These are phyloP conservation scores for Turnix velox DNA, from an alignment of 2,113 vertebrate genomes.

Conservation along the genomic window DNA sequence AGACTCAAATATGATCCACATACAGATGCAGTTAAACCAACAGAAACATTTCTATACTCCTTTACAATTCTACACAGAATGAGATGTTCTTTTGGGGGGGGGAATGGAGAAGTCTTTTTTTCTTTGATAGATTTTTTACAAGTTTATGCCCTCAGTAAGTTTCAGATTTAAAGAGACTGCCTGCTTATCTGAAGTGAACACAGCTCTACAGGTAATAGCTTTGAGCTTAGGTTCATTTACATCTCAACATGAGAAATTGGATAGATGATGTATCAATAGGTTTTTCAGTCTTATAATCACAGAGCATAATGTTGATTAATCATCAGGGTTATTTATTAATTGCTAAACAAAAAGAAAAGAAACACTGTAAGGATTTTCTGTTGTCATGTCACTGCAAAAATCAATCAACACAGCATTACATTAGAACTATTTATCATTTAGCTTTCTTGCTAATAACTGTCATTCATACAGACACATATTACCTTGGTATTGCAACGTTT, in stretches of 20 bases:
- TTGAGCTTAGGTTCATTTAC: background rate
- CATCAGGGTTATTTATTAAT: background rate
- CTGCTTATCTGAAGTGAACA: background rate
- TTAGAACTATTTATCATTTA: background rate
- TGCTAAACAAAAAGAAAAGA: background rate
- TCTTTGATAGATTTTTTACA: background rate
- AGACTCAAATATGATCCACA: background rate
- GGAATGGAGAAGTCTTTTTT: background rate
- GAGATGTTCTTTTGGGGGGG: rapidly evolving
- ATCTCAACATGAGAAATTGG: background rate
- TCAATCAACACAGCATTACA: background rate
- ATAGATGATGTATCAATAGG: background rate
- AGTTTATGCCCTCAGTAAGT: rapidly evolving
- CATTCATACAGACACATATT: background rate
- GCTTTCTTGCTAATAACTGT: background rate
- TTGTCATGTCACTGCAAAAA: background rate
- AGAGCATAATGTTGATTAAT: background rate
- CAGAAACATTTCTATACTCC: background rate
- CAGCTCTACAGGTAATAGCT: background rate
- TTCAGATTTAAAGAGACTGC: background rate
- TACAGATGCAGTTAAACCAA: background rate
- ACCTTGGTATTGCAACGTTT: background rate
- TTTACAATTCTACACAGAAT: background rate
- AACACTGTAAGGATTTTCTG: background rate
- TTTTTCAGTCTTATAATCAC: background rate